These are phyloP conservation scores for Spisula subtruncata DNA, from an alignment of 2,888 invertebrate species.

Conservation along the genomic window DNA sequence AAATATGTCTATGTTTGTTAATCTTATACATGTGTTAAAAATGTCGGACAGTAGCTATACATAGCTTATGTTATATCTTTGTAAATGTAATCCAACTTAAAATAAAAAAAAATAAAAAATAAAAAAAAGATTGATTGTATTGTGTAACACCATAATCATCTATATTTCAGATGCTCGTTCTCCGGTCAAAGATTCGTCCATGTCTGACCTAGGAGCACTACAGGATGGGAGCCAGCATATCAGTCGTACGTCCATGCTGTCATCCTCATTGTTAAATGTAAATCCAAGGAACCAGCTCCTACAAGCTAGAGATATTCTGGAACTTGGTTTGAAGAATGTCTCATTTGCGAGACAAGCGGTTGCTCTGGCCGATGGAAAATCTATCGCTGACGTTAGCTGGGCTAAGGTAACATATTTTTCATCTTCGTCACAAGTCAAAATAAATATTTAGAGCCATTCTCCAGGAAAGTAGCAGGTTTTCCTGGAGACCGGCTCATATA, in stretches of 20 bases:
- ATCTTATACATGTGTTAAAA: too few species aligned
- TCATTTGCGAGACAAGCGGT: constrained; percentile 84
- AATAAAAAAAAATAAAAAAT: too few species aligned
- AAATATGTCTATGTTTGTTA: too few species aligned
- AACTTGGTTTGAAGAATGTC: constrained; percentile 85
- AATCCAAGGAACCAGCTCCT: constrained; percentile 80
- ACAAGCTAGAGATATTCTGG: constrained; percentile 85
- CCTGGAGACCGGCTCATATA: too few species aligned
- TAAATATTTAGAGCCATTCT: too few species aligned
- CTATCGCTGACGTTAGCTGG: constrained; percentile 86
- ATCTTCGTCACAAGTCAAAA: neutral
- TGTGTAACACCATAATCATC: neutral
- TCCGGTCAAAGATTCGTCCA: constrained; percentile 78
- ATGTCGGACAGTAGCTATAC: too few species aligned
- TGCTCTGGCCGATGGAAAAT: constrained; percentile 83
- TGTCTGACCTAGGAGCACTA: constrained; percentile 74
- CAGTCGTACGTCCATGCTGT: constrained; percentile 76
- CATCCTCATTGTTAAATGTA: constrained; percentile 78
- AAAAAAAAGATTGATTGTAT: too few species aligned
- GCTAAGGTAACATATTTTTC: constrained; percentile 81
- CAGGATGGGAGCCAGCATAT: constrained; percentile 72
- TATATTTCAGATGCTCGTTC: constrained; percentile 72
- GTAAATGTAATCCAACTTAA: too few species aligned
- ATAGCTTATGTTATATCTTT: too few species aligned
- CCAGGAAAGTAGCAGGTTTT: too few species aligned